These are phyloP conservation scores for Kudoa iwatai DNA, from an alignment of 30 jellyfish, hydroid and myxozoan species.

Conservation along the genomic window DNA sequence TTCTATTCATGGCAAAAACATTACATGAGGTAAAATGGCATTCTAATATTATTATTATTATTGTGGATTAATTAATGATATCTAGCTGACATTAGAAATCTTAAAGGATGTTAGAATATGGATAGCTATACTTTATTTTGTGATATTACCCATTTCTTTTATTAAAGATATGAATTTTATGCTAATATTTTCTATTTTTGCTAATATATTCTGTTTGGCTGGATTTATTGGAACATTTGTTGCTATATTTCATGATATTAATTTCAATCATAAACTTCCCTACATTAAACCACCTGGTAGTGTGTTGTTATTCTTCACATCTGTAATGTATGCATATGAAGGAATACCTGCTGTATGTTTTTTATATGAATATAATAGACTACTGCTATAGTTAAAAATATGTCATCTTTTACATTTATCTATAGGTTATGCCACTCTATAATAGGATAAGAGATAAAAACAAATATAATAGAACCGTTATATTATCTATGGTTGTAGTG, in stretches of 20 bases:
- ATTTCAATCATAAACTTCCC: background rate
- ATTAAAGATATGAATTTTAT: too few relatives aligned
- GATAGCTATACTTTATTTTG: too few relatives aligned
- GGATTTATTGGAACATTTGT: conserved; percentile 34
- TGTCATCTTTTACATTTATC: too few relatives aligned
- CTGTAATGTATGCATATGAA: background rate
- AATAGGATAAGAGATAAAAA: background rate
- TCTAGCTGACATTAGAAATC: background rate
- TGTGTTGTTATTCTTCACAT: background rate
- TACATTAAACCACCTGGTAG: too few relatives aligned
- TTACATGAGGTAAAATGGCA: background rate
- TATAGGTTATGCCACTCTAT: background rate
- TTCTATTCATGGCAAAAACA: background rate
- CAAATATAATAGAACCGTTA: background rate
- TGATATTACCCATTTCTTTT: background rate
- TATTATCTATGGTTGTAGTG: background rate
- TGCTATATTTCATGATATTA: conserved; percentile 3
- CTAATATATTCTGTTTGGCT: background rate
- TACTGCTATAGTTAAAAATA: too few relatives aligned
- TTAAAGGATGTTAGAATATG: background rate
- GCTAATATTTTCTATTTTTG: background rate
- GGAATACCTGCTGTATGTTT: background rate
- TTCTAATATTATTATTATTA: too few relatives aligned
- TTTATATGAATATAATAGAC: too few relatives aligned
- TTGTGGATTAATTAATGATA: too few relatives aligned